A percentile compares a stretch with the other conserved stretches of the same genome.
These are phyloP conservation scores for Desoria tigrina DNA, from an alignment of 2,888 invertebrate species.

Conservation along the genomic window DNA sequence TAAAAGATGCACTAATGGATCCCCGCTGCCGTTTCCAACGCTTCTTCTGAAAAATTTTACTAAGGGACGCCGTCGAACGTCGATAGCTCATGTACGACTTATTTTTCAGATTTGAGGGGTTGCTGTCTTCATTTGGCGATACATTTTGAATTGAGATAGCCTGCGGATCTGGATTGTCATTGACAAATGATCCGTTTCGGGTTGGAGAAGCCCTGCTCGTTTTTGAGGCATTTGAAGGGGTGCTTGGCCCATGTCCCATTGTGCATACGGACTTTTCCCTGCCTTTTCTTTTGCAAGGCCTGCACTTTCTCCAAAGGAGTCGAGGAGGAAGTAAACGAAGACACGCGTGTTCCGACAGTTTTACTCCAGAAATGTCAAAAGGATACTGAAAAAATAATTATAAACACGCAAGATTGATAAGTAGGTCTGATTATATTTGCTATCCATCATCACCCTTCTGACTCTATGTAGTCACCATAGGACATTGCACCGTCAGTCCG, in stretches of 20 bases:
- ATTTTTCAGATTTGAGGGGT: constrained; percentile 32
- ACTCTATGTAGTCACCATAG: too few species aligned
- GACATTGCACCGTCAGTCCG: too few species aligned
- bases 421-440: too few species aligned
- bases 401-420: too few species aligned
- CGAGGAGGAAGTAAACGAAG: constrained; percentile 16
- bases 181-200: constrained; percentile 36
- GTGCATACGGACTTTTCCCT: constrained; percentile 20
- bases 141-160: constrained; percentile 20
- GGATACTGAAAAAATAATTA: too few species aligned
- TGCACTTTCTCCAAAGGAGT: constrained; percentile 18
- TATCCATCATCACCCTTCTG: too few species aligned
- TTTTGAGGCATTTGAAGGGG: constrained; percentile 7
- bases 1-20: constrained; percentile 61
- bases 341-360: constrained; percentile 50
- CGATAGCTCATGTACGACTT: constrained; percentile 41
- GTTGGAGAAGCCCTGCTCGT: constrained; percentile 28
- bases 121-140: constrained; percentile 9
- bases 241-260: constrained; percentile 45
- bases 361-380: constrained; percentile 1
- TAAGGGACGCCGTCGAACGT: constrained; percentile 47
- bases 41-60: constrained; percentile 50
- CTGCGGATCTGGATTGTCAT: constrained; percentile 38
- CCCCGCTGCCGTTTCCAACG: constrained; percentile 57
- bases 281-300: not conserved